Percentiles rank a stretch among this genome's conserved stretches.
These are phyloP conservation scores for Eulemur rufifrons DNA, from an alignment of 2,113 vertebrate genomes.

Conservation along the genomic window DNA sequence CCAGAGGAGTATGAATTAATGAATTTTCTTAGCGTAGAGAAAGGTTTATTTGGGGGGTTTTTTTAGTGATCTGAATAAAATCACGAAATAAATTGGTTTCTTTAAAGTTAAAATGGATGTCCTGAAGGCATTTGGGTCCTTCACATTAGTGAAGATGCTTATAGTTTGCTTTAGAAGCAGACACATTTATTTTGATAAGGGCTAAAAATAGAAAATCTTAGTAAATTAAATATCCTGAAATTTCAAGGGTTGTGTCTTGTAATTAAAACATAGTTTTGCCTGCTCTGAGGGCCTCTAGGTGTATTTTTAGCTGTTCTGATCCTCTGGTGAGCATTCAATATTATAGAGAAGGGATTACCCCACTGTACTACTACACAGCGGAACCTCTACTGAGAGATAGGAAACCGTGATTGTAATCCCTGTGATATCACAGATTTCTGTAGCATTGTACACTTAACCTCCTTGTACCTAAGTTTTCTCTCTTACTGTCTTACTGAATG, in stretches of 20 bases:
- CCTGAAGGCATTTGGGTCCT: background rate
- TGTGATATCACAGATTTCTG: background rate
- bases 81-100: background rate
- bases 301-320: background rate
- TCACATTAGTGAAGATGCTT: background rate
- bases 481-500: background rate
- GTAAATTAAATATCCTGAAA: slow-evolving; percentile 27
- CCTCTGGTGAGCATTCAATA: background rate
- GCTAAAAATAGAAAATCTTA: background rate
- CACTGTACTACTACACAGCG: background rate
- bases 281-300: background rate
- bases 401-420: background rate
- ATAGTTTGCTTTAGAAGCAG: background rate
- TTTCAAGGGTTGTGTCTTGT: background rate
- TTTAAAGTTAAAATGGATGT: background rate
- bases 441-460: background rate
- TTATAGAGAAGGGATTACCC: background rate
- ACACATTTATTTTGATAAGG: background rate
- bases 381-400: background rate
- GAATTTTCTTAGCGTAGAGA: background rate
- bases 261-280: background rate
- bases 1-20: background rate
- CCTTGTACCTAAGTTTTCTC: background rate
- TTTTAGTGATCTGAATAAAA: background rate
- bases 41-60: background rate